Conservation (phyloP, 2,797 vertebrate species). For the Bryconaethiops microstoma region DNA sequence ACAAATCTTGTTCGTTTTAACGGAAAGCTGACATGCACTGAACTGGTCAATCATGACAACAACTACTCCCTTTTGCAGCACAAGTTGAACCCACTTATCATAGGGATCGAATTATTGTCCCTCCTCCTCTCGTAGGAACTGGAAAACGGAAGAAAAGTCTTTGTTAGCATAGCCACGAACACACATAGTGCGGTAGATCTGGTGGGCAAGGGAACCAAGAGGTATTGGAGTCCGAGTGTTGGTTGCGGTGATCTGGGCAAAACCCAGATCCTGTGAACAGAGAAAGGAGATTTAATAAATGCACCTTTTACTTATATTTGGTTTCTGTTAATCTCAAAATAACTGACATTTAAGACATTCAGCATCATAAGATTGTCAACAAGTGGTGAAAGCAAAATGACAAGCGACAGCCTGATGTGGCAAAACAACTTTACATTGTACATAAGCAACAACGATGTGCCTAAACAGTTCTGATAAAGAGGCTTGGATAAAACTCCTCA, state of each 20-base stretch:
- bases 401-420: too few species aligned
- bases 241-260: slow-evolving; percentile 94
- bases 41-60: background rate
- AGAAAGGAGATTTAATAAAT: too few species aligned
- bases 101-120: slow-evolving; percentile 72
- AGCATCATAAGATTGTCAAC: too few species aligned
- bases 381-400: too few species aligned
- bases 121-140: slow-evolving; percentile 94
- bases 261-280: slow-evolving; percentile 85
- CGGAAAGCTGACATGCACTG: background rate
- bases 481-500: too few species aligned
- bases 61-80: background rate
- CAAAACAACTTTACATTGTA: too few species aligned
- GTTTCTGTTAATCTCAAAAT: too few species aligned
- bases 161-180: slow-evolving; percentile 93
- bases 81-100: slow-evolving; percentile 65
- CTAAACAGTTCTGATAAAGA: too few species aligned
- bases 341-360: too few species aligned
- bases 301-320: too few species aligned
- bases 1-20: slow-evolving; percentile 6
- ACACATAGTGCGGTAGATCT: slow-evolving; percentile 97
- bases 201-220: slow-evolving; percentile 92
- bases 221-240: slow-evolving; percentile 91
- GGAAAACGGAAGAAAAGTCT: slow-evolving; percentile 98
- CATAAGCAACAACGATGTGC: too few species aligned